Conservation (phyloP, 2,797 vertebrate genomes). For the Peromyscus nudipes region DNA sequence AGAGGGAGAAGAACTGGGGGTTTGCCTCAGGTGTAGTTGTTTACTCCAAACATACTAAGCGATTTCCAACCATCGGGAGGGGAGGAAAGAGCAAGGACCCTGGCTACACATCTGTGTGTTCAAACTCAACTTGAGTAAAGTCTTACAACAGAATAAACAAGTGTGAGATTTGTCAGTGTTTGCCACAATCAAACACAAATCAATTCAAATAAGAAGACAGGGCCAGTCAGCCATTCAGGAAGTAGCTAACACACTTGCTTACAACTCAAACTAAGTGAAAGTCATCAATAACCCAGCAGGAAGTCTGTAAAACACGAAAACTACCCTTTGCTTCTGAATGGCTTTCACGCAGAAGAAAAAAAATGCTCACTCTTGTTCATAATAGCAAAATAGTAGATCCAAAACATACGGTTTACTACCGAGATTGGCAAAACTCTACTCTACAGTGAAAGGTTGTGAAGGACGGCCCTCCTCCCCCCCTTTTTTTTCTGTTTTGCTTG, state of each 20-base stretch:
- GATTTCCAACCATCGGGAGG: not conserved
- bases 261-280: not conserved
- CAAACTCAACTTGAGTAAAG: not conserved
- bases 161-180: not conserved
- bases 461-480: rapidly evolving
- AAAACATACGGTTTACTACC: not conserved
- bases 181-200: not conserved
- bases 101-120: not conserved
- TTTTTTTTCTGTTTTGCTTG: not conserved
- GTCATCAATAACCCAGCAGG: not conserved
- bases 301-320: not conserved
- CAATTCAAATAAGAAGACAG: constrained; percentile 30
- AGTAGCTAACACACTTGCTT: not conserved
- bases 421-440: not conserved
- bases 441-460: not conserved
- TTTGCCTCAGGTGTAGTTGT: not conserved
- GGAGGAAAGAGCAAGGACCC: not conserved
- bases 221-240: not conserved
- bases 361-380: not conserved
- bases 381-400: constrained; percentile 30
- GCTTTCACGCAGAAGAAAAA: not conserved
- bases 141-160: constrained; percentile 30
- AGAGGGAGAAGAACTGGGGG: not conserved
- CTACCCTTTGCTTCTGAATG: not conserved
- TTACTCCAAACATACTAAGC: constrained; percentile 16